phyloP scores from a whole-genome alignment of 1,140 invertebrate genomes.

The Matsumurasca onukii region DNA sequence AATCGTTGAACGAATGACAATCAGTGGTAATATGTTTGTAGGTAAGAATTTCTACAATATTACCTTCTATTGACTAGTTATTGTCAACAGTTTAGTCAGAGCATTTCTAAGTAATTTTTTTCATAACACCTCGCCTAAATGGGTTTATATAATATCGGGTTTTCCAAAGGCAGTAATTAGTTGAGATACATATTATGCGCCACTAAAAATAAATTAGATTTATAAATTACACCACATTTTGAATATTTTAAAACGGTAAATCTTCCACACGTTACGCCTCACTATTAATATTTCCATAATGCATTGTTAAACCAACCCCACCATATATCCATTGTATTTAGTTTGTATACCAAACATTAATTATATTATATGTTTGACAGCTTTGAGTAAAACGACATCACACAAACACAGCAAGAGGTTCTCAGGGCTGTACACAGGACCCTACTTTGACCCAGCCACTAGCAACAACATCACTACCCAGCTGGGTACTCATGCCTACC shows the following conservation, averaged over 20 bases:
- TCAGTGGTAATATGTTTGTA: too few relatives aligned
- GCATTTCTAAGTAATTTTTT: too few relatives aligned
- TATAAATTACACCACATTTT: too few relatives aligned
- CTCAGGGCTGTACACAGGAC: conserved; percentile 66
- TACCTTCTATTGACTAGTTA: too few relatives aligned
- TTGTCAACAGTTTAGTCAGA: too few relatives aligned
- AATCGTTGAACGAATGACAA: too few relatives aligned
- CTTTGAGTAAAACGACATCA: conserved; percentile 29
- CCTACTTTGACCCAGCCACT: conserved; percentile 69
- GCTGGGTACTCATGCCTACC: conserved; percentile 81
- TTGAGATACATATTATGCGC: too few relatives aligned
- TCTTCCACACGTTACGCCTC: neutral
- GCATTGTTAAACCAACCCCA: neutral
- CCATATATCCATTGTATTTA: neutral
- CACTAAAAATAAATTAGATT: too few relatives aligned
- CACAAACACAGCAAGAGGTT: conserved; percentile 46
- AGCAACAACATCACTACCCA: conserved; percentile 83
- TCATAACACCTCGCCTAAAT: too few relatives aligned
- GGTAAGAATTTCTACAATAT: too few relatives aligned
- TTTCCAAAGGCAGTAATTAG: too few relatives aligned
- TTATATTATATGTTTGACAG: conserved; percentile 6
- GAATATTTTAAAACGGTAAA: neutral
- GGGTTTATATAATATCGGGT: too few relatives aligned
- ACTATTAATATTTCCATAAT: neutral
- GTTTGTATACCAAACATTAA: neutral